These are phyloP conservation scores for Melanotaenia pygmaea DNA, from an alignment of 2,797 vertebrate species.

Conservation along the genomic window DNA sequence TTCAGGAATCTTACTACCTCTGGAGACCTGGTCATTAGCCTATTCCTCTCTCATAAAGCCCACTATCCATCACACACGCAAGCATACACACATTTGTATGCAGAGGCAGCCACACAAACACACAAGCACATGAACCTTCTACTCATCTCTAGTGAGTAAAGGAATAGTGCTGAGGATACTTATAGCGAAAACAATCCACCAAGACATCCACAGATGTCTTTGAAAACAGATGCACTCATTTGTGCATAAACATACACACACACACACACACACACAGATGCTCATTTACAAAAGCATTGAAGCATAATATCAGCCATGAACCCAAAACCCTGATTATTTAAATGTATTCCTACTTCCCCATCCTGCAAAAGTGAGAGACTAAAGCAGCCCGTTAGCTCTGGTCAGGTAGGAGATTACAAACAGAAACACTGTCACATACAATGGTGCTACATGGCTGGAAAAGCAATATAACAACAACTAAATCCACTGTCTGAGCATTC, in stretches of 20 bases:
- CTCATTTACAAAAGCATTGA: slow-evolving; percentile 74
- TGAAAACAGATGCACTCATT: slow-evolving; percentile 48
- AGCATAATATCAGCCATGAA: slow-evolving; percentile 74
- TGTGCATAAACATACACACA: slow-evolving; percentile 33
- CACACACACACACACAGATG: slow-evolving; percentile 58
- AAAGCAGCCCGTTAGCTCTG: slow-evolving; percentile 63
- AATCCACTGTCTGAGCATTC: slow-evolving; percentile 33
- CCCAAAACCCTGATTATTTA: slow-evolving; percentile 79
- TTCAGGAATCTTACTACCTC: slow-evolving; percentile 67
- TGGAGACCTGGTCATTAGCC: slow-evolving; percentile 70
- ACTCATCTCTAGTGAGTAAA: slow-evolving; percentile 41
- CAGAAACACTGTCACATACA: slow-evolving; percentile 60
- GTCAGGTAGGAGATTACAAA: slow-evolving; percentile 74
- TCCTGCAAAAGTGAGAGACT: slow-evolving; percentile 55
- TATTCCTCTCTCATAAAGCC: slow-evolving; percentile 75
- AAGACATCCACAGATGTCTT: slow-evolving; percentile 73
- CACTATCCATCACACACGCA: slow-evolving; percentile 79
- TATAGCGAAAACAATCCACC: slow-evolving; percentile 62
- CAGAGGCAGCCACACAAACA: slow-evolving; percentile 53
- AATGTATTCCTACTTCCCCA: slow-evolving; percentile 80
- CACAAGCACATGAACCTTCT: slow-evolving; percentile 34
- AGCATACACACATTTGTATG: slow-evolving; percentile 69
- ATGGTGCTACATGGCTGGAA: slow-evolving; percentile 34
- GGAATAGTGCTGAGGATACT: slow-evolving; percentile 39
- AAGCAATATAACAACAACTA: slow-evolving; percentile 38